Evolutionary conservation across 2,113 vertebrate species (phyloP), one percentile per base, ranked within the genome.

Genomic region (Amphilophus citrinellus): DNA sequence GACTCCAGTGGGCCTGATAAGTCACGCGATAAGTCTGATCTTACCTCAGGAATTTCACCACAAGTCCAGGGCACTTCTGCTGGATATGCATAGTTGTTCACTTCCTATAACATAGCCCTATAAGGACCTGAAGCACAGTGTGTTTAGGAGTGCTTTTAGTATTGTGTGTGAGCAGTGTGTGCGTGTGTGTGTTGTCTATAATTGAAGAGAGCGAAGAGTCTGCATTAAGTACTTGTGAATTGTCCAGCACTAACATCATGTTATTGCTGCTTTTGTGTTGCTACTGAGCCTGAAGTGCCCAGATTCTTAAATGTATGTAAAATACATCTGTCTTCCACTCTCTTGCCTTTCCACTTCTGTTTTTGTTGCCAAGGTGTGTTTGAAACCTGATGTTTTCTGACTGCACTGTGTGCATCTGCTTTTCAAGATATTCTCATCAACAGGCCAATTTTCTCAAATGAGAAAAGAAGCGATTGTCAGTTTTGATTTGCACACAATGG

Each of bases 221-320:
- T 8, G 68, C 37, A 30, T 79, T 85, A 86, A 82, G 77, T 85
- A 77, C 68, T 61, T 88, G 58, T 22, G 77, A 86, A 84, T 82
- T 79, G 79, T 85, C 57, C 63, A 22, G 56, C 66, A 24, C 63
- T 8, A 77, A 79, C 81, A 30, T 90, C 10, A 1, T 83, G 76
- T 90, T 88, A 88, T 68, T 66, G 79, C 84, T 83, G 73, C 77
- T 75, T 92, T 83, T 91, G 79, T 84, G 86, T 86, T 89, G 78
- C 91, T 85, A 77, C 76, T 42, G 58, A 90, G 61, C 80, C 77
- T 3, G 27, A 85, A 39, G 61, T 44, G 61, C 61, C 56, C 58
- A 85, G 37, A 92, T 85, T 68, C 61, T 83, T 92, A 92, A 91
- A 84, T 83, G 75, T 88, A 85, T 89, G 77, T 73, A 84, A 86